A percentile compares a stretch with the other conserved stretches of the same genome.
Evolutionary conservation across 1,140 invertebrate species (phyloP).

Genomic region (Brachionus rotundiformis): DNA sequence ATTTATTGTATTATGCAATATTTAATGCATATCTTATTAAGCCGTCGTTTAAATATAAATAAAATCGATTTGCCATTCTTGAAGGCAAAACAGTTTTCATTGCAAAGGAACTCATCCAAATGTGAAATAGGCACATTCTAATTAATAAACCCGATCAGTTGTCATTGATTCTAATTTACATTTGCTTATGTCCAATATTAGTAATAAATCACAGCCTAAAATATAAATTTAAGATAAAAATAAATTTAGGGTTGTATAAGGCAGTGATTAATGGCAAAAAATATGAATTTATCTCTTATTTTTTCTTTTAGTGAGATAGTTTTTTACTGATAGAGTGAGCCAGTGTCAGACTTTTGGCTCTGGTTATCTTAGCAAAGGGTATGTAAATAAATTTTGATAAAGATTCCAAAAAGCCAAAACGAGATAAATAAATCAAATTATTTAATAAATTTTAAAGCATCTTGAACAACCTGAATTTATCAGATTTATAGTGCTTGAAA

Average conservation of each 20-base stretch:
- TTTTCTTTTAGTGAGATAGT: no score
- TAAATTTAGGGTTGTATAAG: no score
- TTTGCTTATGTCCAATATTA: no score
- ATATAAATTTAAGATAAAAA: no score
- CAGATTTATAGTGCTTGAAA: neutral
- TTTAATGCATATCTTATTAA: neutral
- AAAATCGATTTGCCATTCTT: neutral
- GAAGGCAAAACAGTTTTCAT: neutral
- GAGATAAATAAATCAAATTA: neutral
- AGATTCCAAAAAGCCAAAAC: neutral
- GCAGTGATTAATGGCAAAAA: no score
- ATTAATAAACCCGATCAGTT: neutral
- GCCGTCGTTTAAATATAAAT: neutral
- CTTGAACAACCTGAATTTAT: neutral
- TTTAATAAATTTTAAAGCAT: neutral
- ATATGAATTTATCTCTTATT: no score
- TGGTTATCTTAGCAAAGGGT: neutral
- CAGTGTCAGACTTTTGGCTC: neutral
- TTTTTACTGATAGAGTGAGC: neutral
- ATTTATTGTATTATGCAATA: neutral
- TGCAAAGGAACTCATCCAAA: neutral
- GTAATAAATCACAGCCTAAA: no score
- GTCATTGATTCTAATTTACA: neutral
- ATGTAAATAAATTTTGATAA: neutral
- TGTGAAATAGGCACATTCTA: neutral